These are phyloP conservation scores for Macaca nemestrina DNA, from an alignment of 2,113 vertebrate genomes.

Conservation along the genomic window DNA sequence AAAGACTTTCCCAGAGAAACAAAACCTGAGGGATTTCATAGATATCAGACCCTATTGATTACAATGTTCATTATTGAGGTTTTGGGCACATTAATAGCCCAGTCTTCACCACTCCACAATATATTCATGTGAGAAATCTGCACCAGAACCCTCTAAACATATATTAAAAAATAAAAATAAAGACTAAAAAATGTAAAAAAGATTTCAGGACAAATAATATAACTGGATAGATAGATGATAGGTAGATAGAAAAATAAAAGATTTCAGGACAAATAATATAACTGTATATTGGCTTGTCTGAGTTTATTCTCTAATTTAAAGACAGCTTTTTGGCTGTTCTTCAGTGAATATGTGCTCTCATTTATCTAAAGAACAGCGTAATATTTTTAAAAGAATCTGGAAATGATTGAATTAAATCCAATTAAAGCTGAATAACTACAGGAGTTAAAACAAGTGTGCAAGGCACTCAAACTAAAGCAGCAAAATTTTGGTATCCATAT, in stretches of 20 bases:
- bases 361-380: not conserved
- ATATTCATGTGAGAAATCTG: no score
- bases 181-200: no score
- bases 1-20: no score
- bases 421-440: not conserved
- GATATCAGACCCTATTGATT: no score
- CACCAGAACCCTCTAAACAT: no score
- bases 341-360: not conserved
- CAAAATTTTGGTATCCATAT: not conserved
- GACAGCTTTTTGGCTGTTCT: not conserved
- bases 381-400: not conserved
- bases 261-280: not conserved
- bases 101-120: no score
- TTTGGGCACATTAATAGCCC: no score
- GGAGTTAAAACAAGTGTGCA: not conserved
- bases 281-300: not conserved
- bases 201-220: no score
- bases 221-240: no score
- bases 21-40: no score
- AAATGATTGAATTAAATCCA: not conserved
- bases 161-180: no score
- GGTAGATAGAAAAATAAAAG: not conserved
- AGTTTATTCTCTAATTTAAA: not conserved
- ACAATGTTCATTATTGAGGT: no score
- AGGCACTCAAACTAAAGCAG: not conserved